Percentiles rank a stretch among this genome's conserved stretches.
phyloP scores from a whole-genome alignment of 2,888 invertebrate species.

The Xanthorhoe spadicearia region DNA sequence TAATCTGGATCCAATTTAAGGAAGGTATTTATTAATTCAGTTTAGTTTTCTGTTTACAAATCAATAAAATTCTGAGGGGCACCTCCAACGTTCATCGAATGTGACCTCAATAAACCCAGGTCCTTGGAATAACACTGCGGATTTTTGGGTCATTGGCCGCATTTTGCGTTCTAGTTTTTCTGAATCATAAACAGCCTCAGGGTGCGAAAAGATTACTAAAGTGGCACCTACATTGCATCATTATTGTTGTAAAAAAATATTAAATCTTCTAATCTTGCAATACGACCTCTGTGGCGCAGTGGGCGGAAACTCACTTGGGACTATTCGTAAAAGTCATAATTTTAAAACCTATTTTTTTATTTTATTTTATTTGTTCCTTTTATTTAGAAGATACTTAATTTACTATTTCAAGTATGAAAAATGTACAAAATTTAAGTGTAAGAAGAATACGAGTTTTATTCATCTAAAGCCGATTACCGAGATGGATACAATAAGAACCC shows the following conservation, averaged over 20 bases:
- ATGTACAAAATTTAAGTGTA: too few species aligned
- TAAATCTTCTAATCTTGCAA: too few species aligned
- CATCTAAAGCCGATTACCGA: too few species aligned
- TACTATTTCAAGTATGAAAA: too few species aligned
- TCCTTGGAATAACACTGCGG: slow-evolving; percentile 8
- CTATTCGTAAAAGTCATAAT: too few species aligned
- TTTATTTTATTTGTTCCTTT: too few species aligned
- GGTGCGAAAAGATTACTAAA: background rate
- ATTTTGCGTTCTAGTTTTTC: slow-evolving; percentile 5
- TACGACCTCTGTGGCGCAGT: too few species aligned
- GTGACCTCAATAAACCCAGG: slow-evolving; percentile 8
- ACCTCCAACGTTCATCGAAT: slow-evolving; percentile 11
- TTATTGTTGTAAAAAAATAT: too few species aligned
- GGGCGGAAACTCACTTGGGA: too few species aligned
- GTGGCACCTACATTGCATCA: background rate
- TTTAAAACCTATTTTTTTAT: too few species aligned
- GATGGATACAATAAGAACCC: slow-evolving; percentile 12
- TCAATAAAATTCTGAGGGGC: slow-evolving; percentile 16
- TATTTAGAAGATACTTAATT: too few species aligned
- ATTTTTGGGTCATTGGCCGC: slow-evolving; percentile 15
- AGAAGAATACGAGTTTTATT: too few species aligned
- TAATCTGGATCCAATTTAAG: slow-evolving; percentile 9
- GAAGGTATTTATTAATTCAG: background rate
- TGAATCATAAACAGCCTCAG: background rate
- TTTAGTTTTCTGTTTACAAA: background rate